phyloP scores from a whole-genome alignment of 2,113 vertebrate genomes.

The Gnathonemus longibarbis region DNA sequence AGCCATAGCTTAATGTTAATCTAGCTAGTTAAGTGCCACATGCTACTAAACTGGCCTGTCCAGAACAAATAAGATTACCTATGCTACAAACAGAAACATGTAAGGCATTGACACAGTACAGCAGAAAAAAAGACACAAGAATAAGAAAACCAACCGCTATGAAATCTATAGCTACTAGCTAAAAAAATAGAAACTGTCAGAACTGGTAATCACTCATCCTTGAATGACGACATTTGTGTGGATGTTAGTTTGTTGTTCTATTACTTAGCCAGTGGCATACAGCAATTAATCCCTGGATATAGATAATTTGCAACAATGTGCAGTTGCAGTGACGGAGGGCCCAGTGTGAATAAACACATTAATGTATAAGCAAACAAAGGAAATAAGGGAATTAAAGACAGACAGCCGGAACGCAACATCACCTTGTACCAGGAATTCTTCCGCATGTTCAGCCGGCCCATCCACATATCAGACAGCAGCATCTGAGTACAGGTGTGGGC shows the following conservation, averaged over 20 bases:
- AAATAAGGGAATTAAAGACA: too few relatives aligned
- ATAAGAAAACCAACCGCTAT: background rate
- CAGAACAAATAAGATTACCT: background rate
- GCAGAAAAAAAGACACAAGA: background rate
- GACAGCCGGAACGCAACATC: conserved; percentile 16
- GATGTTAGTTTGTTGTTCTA: background rate
- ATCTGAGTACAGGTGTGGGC: conserved; percentile 97
- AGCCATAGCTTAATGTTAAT: background rate
- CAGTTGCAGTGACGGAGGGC: background rate
- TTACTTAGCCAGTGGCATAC: background rate
- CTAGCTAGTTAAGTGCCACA: background rate
- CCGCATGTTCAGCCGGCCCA: conserved; percentile 97
- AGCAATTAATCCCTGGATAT: background rate
- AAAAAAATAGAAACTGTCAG: background rate
- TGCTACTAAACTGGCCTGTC: background rate
- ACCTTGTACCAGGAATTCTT: conserved; percentile 99
- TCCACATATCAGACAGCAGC: conserved; percentile 98
- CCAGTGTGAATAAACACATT: background rate
- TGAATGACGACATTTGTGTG: background rate
- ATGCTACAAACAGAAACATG: background rate
- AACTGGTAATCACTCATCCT: background rate
- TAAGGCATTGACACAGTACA: background rate
- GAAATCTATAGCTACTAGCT: background rate
- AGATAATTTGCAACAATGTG: background rate
- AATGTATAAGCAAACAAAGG: background rate